phyloP scores from a whole-genome alignment of 2,113 vertebrate genomes.

The Gymnogyps californianus region DNA sequence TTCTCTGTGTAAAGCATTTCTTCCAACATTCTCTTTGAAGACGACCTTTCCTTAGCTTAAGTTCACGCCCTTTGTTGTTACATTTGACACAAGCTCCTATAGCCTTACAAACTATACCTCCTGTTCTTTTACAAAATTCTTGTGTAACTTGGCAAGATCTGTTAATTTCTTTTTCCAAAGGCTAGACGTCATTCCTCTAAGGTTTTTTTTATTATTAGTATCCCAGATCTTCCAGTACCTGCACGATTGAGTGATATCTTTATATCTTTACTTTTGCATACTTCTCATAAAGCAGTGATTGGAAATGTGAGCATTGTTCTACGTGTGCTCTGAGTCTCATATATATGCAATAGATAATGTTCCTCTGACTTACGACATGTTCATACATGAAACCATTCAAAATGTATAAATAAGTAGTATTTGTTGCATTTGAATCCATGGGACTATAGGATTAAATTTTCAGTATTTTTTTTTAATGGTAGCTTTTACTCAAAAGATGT shows the following conservation, averaged over 20 bases:
- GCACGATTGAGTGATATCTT: background rate
- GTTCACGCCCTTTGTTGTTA: conserved; percentile 32
- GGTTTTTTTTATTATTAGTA: background rate
- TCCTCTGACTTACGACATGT: background rate
- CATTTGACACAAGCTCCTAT: background rate
- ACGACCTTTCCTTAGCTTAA: conserved; percentile 34
- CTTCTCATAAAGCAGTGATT: background rate
- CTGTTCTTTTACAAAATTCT: background rate
- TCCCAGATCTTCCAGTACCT: background rate
- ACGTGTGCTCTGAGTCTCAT: background rate
- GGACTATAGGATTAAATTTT: background rate
- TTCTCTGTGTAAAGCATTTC: conserved; percentile 25
- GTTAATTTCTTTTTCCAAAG: background rate
- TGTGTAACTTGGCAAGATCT: background rate
- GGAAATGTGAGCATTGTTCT: background rate
- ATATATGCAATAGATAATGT: background rate
- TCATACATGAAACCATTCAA: background rate
- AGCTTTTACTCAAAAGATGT: background rate
- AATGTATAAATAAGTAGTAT: background rate
- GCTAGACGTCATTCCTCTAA: background rate
- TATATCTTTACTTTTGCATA: background rate
- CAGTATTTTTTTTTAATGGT: background rate
- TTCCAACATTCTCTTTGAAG: conserved; percentile 22
- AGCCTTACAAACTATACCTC: background rate
- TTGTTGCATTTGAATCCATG: background rate